Evolutionary conservation across 1,140 invertebrate genomes (phyloP).

Genomic region (Achatina immaculata): DNA sequence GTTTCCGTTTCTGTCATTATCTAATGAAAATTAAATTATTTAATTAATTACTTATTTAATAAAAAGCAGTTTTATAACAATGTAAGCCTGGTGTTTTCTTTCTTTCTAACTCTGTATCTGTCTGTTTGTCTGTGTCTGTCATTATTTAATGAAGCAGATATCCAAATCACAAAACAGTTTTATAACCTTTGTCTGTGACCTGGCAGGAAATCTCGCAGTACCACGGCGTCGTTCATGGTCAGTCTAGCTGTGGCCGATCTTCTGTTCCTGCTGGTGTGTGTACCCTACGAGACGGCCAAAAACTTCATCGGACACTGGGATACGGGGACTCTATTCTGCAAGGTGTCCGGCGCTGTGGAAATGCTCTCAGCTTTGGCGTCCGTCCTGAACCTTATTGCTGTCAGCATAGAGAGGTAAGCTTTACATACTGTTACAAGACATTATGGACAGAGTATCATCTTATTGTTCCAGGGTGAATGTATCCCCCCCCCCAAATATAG

Average conservation of each 20-base stretch:
- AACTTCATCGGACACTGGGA: slow-evolving; percentile 85
- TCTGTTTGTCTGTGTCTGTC: background rate
- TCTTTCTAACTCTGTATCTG: background rate
- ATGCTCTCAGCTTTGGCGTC: slow-evolving; percentile 63
- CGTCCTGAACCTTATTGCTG: slow-evolving; percentile 65
- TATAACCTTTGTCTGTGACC: background rate
- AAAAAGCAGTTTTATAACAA: background rate
- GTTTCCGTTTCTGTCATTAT: background rate
- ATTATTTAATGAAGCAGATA: background rate
- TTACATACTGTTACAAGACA: background rate
- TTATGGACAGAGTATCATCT: background rate
- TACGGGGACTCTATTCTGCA: slow-evolving; percentile 80
- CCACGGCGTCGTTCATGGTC: slow-evolving; percentile 93
- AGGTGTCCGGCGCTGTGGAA: slow-evolving; percentile 55
- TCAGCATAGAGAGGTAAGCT: slow-evolving; percentile 67
- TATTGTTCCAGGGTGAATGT: too few relatives aligned
- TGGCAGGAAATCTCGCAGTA: slow-evolving; percentile 89
- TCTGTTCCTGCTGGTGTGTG: slow-evolving; percentile 87
- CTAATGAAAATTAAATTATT: background rate
- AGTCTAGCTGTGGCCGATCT: slow-evolving; percentile 92
- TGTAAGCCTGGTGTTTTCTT: background rate
- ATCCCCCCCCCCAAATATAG: too few relatives aligned
- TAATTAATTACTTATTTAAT: too few relatives aligned
- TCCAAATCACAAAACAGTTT: background rate
- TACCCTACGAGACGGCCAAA: slow-evolving; percentile 88